Conservation (phyloP, 1,140 invertebrate genomes). For the Drosophila nigromelanica region DNA sequence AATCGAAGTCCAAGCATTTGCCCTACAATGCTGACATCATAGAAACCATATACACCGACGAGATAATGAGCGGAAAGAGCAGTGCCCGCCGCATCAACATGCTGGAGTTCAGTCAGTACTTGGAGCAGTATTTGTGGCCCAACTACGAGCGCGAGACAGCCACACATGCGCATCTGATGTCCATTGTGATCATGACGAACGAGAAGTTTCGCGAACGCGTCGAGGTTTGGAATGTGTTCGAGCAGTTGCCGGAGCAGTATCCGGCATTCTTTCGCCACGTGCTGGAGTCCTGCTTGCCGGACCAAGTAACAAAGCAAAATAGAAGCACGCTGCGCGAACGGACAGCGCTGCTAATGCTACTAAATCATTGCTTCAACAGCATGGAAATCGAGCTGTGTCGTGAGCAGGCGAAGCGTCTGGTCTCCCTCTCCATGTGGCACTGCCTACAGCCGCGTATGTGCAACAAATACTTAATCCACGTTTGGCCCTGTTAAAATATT, state of each 20-base stretch:
- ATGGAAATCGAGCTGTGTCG: conserved; percentile 97
- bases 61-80: conserved; percentile 90
- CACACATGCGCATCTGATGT: conserved; percentile 93
- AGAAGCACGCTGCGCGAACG: conserved; percentile 89
- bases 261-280: conserved; percentile 94
- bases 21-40: conserved; percentile 90
- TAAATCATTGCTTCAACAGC: conserved; percentile 98
- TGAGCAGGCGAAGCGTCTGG: conserved; percentile 95
- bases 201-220: conserved; percentile 99
- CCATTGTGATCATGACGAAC: conserved; percentile 98
- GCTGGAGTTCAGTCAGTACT: conserved; percentile 98
- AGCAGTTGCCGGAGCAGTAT: conserved; percentile 92
- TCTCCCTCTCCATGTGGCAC: conserved; percentile 97
- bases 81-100: conserved; percentile 95
- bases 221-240: conserved; percentile 97
- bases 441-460: conserved; percentile 92
- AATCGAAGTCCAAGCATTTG: conserved; percentile 87
- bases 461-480: no score
- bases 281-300: conserved; percentile 86
- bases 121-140: conserved; percentile 99
- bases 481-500: not conserved
- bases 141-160: conserved; percentile 91
- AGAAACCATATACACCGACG: conserved; percentile 92
- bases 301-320: conserved; percentile 42
- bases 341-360: conserved; percentile 93